Evolutionary conservation across 2,113 vertebrate genomes (phyloP).

Genomic region (Gasterosteus aculeatus): DNA sequence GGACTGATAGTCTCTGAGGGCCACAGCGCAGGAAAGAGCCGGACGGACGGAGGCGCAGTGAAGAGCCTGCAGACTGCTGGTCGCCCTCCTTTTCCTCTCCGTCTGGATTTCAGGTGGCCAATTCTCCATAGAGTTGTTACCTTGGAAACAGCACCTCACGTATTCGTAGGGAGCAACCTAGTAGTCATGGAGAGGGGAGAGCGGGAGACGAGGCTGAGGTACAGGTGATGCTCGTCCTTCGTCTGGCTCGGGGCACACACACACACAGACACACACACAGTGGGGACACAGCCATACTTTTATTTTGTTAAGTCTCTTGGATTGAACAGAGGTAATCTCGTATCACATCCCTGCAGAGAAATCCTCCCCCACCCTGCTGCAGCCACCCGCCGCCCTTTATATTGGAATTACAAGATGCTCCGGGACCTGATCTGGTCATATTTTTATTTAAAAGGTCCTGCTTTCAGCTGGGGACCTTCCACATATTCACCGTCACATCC

Average conservation of each 20-base stretch:
- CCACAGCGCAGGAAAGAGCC: neutral
- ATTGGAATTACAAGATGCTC: constrained; percentile 5
- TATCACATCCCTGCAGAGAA: neutral
- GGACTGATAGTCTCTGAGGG: neutral
- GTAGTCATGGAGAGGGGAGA: constrained; percentile 40
- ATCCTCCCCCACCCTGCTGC: constrained; percentile 8
- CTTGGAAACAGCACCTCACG: constrained; percentile 84
- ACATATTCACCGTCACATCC: constrained; percentile 10
- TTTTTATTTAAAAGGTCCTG: constrained; percentile 12
- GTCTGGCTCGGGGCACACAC: neutral
- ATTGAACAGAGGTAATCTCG: neutral
- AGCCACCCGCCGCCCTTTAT: constrained; percentile 1
- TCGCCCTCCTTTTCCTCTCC: constrained; percentile 50
- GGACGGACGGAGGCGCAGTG: too few species aligned
- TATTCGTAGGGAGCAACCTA: constrained; percentile 79
- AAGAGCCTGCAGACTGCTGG: constrained; percentile 24
- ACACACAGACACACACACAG: neutral
- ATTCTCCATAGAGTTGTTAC: constrained; percentile 81
- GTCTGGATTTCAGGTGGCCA: constrained; percentile 75
- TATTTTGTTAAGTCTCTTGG: neutral
- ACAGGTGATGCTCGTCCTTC: constrained; percentile 25
- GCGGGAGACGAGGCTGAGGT: constrained; percentile 33
- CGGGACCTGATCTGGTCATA: constrained; percentile 4
- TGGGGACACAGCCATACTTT: neutral
- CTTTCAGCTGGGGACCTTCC: constrained; percentile 2